phyloP scores from a whole-genome alignment of 2,113 vertebrate genomes.

The Plestiodon gilberti region DNA sequence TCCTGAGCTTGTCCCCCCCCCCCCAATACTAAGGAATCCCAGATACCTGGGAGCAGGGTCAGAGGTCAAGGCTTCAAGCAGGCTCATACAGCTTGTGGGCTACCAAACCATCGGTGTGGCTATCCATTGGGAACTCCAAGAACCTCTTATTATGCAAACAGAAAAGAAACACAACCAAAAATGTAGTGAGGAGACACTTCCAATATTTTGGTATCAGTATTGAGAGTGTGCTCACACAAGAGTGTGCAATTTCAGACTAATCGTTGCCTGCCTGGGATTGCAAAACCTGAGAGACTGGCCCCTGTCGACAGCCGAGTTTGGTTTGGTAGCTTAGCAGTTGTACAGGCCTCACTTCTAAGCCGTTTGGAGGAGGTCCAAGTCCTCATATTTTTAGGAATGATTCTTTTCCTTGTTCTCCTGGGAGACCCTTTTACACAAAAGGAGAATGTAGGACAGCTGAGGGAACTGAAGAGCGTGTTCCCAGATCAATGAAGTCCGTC shows the following conservation, averaged over 20 bases:
- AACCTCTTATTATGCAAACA: background rate
- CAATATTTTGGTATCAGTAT: too few species aligned
- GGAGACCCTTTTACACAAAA: background rate
- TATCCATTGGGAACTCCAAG: too few species aligned
- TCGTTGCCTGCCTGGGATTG: too few species aligned
- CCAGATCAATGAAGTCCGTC: background rate
- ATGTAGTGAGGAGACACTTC: too few species aligned
- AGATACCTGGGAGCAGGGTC: background rate
- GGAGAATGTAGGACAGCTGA: background rate
- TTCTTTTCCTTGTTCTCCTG: background rate
- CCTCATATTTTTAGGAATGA: background rate
- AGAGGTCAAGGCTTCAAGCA: background rate
- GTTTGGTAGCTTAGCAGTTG: background rate
- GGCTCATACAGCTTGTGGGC: too few species aligned
- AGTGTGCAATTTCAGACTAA: too few species aligned
- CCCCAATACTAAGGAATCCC: background rate
- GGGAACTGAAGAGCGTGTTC: background rate
- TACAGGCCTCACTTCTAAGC: background rate
- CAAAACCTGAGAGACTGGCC: too few species aligned
- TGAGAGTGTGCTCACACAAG: too few species aligned
- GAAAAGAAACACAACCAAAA: too few species aligned
- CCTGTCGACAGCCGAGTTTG: background rate
- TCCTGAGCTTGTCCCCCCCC: background rate
- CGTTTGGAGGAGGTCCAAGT: background rate
- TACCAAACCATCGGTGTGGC: too few species aligned